A percentile compares a stretch with the other conserved stretches of the same genome.
These are phyloP conservation scores for Drosophila dunni DNA, from an alignment of 1,140 invertebrate genomes.

Conservation along the genomic window DNA sequence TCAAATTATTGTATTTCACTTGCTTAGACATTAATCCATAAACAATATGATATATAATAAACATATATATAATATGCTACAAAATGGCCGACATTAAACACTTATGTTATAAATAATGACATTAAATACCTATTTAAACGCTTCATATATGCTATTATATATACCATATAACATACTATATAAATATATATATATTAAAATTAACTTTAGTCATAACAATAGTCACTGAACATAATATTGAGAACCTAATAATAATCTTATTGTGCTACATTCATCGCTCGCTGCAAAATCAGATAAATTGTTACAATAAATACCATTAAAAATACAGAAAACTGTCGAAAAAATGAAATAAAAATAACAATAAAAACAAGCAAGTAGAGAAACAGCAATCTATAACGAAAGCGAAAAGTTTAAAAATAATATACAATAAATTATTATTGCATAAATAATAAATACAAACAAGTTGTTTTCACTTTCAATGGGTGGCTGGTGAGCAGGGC, in stretches of 20 bases:
- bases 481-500: background rate
- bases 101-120: constrained; percentile 50
- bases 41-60: constrained; percentile 48
- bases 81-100: constrained; percentile 56
- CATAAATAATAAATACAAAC: constrained; percentile 52
- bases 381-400: constrained; percentile 54
- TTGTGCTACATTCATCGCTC: constrained; percentile 69
- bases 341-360: constrained; percentile 19
- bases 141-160: constrained; percentile 78
- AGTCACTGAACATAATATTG: constrained; percentile 64
- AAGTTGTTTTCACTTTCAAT: constrained; percentile 4
- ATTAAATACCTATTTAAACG: constrained; percentile 77
- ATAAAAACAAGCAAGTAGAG: constrained; percentile 35
- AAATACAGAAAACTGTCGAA: constrained; percentile 26
- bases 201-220: constrained; percentile 80
- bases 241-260: constrained; percentile 50
- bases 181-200: constrained; percentile 43
- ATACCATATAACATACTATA: constrained; percentile 53
- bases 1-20: constrained; percentile 69
- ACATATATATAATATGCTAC: constrained; percentile 38
- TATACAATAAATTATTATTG: constrained; percentile 82
- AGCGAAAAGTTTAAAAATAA: constrained; percentile 80
- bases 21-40: constrained; percentile 64
- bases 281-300: constrained; percentile 61
- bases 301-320: constrained; percentile 74